Evolutionary conservation across 2,113 vertebrate species (phyloP).

Genomic region (Chauna torquata): DNA sequence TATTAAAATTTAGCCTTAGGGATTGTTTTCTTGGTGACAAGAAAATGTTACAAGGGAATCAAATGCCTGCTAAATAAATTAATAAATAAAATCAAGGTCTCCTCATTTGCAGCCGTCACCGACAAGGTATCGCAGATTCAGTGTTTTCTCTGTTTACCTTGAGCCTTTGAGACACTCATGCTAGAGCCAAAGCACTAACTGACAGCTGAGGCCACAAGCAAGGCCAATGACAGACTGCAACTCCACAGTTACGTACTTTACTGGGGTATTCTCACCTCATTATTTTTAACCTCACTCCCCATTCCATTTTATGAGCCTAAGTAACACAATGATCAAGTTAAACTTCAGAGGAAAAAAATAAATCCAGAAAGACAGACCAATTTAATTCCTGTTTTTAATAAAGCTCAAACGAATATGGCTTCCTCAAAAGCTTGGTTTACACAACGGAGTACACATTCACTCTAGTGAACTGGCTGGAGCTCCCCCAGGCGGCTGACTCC

Average conservation of each 20-base stretch:
- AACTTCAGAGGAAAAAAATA: not conserved
- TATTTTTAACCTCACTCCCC: not conserved
- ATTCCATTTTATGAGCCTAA: not conserved
- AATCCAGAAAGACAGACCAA: not conserved
- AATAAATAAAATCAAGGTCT: not conserved
- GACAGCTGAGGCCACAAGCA: not conserved
- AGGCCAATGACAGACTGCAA: not conserved
- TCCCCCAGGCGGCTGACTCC: constrained; percentile 28
- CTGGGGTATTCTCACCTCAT: not conserved
- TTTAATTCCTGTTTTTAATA: not conserved
- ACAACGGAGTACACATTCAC: not conserved
- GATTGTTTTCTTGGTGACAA: not conserved
- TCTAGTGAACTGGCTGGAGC: not conserved
- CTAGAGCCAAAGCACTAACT: not conserved
- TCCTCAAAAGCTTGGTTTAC: not conserved
- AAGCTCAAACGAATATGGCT: not conserved
- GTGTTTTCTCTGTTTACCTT: not conserved
- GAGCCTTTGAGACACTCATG: not conserved
- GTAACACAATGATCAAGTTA: not conserved
- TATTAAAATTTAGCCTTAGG: not conserved
- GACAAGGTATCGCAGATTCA: not conserved
- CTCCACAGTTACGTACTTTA: not conserved
- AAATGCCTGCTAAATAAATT: not conserved
- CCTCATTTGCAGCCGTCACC: not conserved
- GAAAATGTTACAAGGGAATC: not conserved